Evolutionary conservation across 1,140 invertebrate genomes (phyloP).

Genomic region (Plectus sambesii): DNA sequence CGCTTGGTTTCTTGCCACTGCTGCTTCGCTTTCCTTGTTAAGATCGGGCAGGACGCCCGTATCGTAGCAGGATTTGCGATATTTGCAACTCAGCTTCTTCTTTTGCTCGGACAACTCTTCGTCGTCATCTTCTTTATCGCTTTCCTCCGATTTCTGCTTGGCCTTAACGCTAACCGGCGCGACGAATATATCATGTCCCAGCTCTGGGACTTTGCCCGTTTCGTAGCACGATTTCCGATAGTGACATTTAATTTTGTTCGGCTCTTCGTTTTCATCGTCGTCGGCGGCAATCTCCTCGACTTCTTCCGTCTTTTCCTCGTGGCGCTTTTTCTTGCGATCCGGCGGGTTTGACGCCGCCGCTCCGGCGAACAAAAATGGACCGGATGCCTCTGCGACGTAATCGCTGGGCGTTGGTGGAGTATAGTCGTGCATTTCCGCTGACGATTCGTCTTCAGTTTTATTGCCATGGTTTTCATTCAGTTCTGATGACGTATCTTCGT

Average conservation of each 20-base stretch:
- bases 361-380: too few species aligned
- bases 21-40: conserved; percentile 18
- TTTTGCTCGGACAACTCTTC: conserved; percentile 27
- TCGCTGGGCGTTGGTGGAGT: too few species aligned
- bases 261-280: neutral
- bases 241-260: conserved; percentile 11
- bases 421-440: too few species aligned
- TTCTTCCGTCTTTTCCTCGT: too few species aligned
- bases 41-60: conserved; percentile 23
- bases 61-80: conserved; percentile 31
- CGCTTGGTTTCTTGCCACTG: too few species aligned
- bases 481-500: too few species aligned
- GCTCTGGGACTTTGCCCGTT: conserved; percentile 10
- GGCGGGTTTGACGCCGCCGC: too few species aligned
- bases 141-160: neutral
- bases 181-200: neutral
- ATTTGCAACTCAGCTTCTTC: conserved; percentile 23
- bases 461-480: too few species aligned
- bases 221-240: conserved; percentile 18
- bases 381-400: too few species aligned
- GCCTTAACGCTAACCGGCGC: neutral
- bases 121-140: neutral
- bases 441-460: too few species aligned
- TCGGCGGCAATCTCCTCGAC: too few species aligned
- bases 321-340: too few species aligned